Evolutionary conservation across 2,888 invertebrate species (phyloP).

Genomic region (Spicauda simplicius): DNA sequence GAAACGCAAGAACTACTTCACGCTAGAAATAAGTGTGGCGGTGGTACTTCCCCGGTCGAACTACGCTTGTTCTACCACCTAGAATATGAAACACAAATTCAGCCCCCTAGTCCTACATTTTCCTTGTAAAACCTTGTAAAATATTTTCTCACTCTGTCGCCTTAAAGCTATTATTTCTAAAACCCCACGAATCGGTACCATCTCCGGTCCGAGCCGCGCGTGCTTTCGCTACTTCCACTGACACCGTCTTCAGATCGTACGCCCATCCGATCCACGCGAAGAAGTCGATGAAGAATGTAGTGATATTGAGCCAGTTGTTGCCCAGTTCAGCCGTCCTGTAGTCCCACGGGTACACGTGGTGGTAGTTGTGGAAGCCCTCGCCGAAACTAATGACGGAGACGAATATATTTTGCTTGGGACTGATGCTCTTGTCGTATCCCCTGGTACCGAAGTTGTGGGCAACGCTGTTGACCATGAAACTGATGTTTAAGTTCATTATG

Average conservation of each 20-base stretch:
- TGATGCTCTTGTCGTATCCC: conserved; percentile 68
- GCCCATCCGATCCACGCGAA: conserved; percentile 63
- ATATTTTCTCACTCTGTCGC: too few relatives aligned
- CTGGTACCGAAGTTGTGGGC: conserved; percentile 82
- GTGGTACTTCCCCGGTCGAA: too few relatives aligned
- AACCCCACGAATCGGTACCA: conserved; percentile 50
- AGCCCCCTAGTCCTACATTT: too few relatives aligned
- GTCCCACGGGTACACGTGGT: conserved; percentile 63
- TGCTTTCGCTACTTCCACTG: conserved; percentile 50
- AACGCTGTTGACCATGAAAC: conserved; percentile 87
- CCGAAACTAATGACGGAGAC: conserved; percentile 53
- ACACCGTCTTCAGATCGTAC: conserved; percentile 57
- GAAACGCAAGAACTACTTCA: too few relatives aligned
- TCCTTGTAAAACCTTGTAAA: too few relatives aligned
- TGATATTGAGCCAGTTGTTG: conserved; percentile 47
- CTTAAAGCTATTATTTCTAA: conserved; percentile 1
- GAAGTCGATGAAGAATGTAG: conserved; percentile 60
- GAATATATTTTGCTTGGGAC: conserved; percentile 48
- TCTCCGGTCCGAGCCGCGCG: conserved; percentile 38
- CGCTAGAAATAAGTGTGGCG: too few relatives aligned
- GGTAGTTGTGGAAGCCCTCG: conserved; percentile 65
- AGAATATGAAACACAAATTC: too few relatives aligned
- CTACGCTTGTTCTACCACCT: too few relatives aligned
- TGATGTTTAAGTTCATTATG: conserved; percentile 79
- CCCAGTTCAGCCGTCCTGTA: conserved; percentile 59